Conservation (phyloP, 2,888 invertebrate species). For the Euplagia quadripunctaria region DNA sequence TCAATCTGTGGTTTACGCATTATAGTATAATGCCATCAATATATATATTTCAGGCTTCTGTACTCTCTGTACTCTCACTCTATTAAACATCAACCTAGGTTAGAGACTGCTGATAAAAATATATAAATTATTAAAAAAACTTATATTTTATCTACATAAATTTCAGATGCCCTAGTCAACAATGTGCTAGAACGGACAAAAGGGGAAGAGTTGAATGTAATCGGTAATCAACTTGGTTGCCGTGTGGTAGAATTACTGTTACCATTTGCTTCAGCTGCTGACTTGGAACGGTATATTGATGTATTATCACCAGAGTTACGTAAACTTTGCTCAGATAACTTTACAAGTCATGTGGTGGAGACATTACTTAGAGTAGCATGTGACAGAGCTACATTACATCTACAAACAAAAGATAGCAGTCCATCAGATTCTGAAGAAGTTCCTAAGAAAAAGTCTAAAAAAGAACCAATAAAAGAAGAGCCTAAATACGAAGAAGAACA, state of each 20-base stretch:
- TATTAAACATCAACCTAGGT: no score
- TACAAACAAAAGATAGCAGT: slow-evolving; percentile 56
- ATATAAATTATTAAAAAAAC: no score
- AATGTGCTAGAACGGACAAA: slow-evolving; percentile 92
- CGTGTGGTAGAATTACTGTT: slow-evolving; percentile 92
- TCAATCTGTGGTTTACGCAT: no score
- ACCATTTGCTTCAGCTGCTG: slow-evolving; percentile 89
- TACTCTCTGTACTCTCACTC: no score
- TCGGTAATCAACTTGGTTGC: slow-evolving; percentile 94
- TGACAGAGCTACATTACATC: slow-evolving; percentile 80
- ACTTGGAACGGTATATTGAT: slow-evolving; percentile 88
- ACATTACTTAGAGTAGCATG: slow-evolving; percentile 88
- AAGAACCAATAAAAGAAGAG: slow-evolving; percentile 50
- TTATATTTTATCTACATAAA: not conserved
- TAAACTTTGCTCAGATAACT: slow-evolving; percentile 91
- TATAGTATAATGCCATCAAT: no score
- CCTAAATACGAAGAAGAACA: slow-evolving; percentile 79
- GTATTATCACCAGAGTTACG: slow-evolving; percentile 90
- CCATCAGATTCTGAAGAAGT: slow-evolving; percentile 56
- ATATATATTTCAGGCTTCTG: no score
- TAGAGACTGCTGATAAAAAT: no score
- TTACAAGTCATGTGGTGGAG: slow-evolving; percentile 93
- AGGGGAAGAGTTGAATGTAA: slow-evolving; percentile 90
- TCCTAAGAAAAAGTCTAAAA: slow-evolving; percentile 69
- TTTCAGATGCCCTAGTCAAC: slow-evolving; percentile 89